These are phyloP conservation scores for Takifugu bimaculatus DNA, from an alignment of 2,113 vertebrate genomes.

Conservation along the genomic window DNA sequence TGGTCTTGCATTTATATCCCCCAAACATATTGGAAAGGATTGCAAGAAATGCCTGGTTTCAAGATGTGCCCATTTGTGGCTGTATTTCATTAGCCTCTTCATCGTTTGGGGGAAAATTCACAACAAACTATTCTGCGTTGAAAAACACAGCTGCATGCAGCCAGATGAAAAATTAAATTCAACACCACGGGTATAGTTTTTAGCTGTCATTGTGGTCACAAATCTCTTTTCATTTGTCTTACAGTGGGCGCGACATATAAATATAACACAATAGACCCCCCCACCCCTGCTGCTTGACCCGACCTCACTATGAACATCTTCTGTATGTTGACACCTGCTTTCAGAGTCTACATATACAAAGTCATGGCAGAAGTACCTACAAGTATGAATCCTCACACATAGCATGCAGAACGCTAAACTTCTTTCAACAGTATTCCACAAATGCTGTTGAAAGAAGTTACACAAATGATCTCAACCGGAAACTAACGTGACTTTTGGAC, in stretches of 20 bases:
- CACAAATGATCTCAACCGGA: too few relatives aligned
- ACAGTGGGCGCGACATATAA: neutral
- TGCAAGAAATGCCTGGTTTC: neutral
- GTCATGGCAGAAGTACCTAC: neutral
- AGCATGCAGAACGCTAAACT: too few relatives aligned
- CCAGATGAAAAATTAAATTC: too few relatives aligned
- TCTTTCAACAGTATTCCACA: too few relatives aligned
- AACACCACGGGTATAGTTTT: too few relatives aligned
- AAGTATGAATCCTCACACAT: too few relatives aligned
- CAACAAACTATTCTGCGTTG: neutral
- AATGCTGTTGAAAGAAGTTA: too few relatives aligned
- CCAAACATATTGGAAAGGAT: slow-evolving; percentile 20
- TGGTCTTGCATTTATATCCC: slow-evolving; percentile 7
- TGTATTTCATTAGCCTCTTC: too few relatives aligned
- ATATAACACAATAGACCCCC: neutral
- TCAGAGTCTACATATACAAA: neutral
- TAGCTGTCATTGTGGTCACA: too few relatives aligned
- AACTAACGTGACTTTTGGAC: too few relatives aligned
- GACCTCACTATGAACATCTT: neutral
- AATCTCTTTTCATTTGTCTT: too few relatives aligned
- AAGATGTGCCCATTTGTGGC: neutral
- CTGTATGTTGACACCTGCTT: neutral
- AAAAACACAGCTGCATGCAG: neutral
- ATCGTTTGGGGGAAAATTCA: too few relatives aligned
- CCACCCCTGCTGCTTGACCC: neutral